Base-by-base conservation (phyloP, 2,888 invertebrate genomes). In the Papilio elwesi region DNA sequence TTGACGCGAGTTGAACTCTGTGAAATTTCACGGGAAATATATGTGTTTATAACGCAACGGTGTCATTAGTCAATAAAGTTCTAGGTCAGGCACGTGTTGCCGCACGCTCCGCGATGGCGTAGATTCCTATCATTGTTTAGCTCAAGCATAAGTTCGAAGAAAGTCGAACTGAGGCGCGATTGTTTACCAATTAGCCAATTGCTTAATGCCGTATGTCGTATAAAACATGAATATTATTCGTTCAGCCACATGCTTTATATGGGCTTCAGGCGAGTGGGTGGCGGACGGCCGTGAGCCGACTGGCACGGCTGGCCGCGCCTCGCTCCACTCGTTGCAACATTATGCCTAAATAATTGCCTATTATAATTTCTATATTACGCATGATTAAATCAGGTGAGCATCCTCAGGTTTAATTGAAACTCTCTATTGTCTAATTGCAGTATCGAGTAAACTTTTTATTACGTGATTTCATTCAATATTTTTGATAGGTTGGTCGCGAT, bases 211-310 rank as follows among this genome's bases (percentile, higher is more conserved):
- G 72, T 76, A 74, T 76, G 81, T 79, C 80, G 79, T 86, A 86
- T 87, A 90, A 91, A 91, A 90, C 90, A 90, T 90, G 86, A 89
- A 89, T 91, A 91, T 88, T 85, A 83, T 85, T 86, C 82, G 87
- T 83, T 86, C 85, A 87, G 83, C 82, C 74, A 85, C 87, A 88
- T 86, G 87, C 92, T 92, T 82, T 90, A 92, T 92, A 92, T 91
- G 93, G 93, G 83, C 84, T 91, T 92, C 90, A 92, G 80, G 85
- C 87, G 90, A 91, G 93, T 93, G 92, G 93, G 93, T 86, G 92
- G 93, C 84, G 84, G 92, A 80, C 89, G 92, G 87, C 92, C 93
- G 85, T 92, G 92, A 93, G 90, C 87, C 82, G 76, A 84, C 86
- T 86, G 83, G 89, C 87, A 85, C 88, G 91, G 87, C 88, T 88